Percentiles rank a stretch among this genome's conserved stretches.
Conservation (phyloP, 1,140 invertebrate genomes). For the Sipha flava region DNA sequence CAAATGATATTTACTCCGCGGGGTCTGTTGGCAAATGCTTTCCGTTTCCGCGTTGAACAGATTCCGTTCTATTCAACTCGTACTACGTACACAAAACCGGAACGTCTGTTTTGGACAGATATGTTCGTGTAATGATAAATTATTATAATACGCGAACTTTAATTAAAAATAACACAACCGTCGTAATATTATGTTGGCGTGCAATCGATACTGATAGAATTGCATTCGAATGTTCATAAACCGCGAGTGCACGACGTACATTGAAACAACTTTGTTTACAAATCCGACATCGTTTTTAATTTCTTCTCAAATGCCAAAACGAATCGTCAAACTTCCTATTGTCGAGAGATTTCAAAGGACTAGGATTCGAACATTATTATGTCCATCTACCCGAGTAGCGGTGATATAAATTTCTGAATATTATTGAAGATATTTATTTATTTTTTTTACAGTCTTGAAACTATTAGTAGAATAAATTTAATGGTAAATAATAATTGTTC, state of each 20-base stretch:
- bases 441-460: not conserved
- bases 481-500: too few species aligned
- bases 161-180: not conserved
- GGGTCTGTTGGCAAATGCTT: conserved; percentile 26
- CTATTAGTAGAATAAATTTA: not conserved
- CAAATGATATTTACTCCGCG: not conserved
- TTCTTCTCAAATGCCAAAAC: not conserved
- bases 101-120: conserved; percentile 24
- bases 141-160: not conserved
- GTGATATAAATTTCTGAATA: not conserved
- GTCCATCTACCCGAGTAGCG: not conserved
- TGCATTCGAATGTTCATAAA: not conserved
- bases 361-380: not conserved
- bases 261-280: not conserved
- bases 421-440: not conserved
- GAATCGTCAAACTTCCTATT: not conserved
- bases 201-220: not conserved
- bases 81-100: not conserved
- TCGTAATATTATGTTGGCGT: too few species aligned
- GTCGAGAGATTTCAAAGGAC: not conserved
- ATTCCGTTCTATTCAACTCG: conserved; percentile 16
- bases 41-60: conserved; percentile 24
- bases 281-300: not conserved
- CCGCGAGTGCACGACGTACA: too few species aligned
- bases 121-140: not conserved